Evolutionary conservation across 1,140 invertebrate species (phyloP).

Genomic region (Drosophila ercepeae): DNA sequence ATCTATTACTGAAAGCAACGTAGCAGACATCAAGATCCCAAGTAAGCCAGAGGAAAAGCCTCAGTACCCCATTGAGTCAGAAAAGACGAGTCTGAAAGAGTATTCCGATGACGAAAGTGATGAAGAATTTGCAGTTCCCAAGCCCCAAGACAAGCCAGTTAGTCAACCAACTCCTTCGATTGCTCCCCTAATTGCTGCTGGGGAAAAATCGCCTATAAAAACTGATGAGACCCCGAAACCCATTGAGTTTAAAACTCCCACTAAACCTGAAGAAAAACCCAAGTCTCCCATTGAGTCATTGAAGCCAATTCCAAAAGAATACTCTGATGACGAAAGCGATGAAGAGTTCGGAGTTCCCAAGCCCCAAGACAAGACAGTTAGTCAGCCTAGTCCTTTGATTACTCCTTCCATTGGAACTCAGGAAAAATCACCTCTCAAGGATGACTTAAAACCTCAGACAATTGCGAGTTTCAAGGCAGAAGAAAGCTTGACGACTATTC

Average conservation of each 20-base stretch:
- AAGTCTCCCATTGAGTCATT: neutral
- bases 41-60: neutral
- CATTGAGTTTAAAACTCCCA: neutral
- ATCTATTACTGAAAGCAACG: neutral
- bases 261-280: constrained; percentile 21
- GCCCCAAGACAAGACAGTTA: constrained; percentile 6
- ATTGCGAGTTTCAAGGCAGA: neutral
- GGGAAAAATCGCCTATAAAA: neutral
- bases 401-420: neutral
- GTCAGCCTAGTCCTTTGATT: constrained; percentile 1
- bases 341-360: constrained; percentile 11
- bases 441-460: neutral
- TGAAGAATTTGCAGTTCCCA: neutral
- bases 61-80: neutral
- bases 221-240: neutral
- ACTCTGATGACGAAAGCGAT: constrained; percentile 28
- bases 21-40: neutral
- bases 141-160: neutral
- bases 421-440: constrained; percentile 6
- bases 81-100: neutral
- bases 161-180: neutral
- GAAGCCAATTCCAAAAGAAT: constrained; percentile 4
- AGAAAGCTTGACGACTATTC: neutral
- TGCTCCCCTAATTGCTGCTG: neutral
- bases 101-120: neutral